Conservation (phyloP, 64 coral and sea anemone genomes). For the Stichodactyla mertensii region DNA sequence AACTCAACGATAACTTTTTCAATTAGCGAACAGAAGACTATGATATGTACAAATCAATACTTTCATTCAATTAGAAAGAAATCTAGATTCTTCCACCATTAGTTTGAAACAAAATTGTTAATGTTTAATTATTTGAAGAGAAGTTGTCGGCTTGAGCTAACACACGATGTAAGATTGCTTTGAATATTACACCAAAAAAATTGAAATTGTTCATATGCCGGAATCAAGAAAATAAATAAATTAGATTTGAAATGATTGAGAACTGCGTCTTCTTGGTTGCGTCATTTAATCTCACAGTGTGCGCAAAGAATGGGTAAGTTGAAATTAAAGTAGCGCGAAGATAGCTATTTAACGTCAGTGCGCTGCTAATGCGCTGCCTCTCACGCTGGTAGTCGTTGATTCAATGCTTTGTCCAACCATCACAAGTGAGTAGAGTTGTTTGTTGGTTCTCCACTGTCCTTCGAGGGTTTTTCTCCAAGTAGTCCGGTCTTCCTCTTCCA, state of each 20-base stretch:
- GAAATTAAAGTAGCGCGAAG: no score
- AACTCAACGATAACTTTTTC: not conserved
- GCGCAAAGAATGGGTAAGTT: no score
- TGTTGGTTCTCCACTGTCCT: no score
- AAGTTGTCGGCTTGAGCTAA: not conserved
- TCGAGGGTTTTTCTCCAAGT: no score
- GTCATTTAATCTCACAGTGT: no score
- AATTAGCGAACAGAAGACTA: not conserved
- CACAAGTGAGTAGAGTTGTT: no score
- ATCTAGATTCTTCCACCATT: not conserved
- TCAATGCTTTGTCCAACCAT: no score
- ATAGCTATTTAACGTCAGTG: no score
- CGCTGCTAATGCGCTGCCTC: no score
- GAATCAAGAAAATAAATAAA: not conserved
- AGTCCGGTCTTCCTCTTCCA: no score
- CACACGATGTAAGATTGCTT: not conserved
- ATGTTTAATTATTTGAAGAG: not conserved
- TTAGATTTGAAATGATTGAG: not conserved
- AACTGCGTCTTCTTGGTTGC: not conserved
- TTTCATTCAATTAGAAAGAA: not conserved
- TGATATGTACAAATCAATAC: not conserved
- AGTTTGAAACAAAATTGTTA: not conserved
- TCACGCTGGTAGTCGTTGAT: no score
- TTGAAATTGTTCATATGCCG: constrained; percentile 1
- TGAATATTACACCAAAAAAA: not conserved